These are phyloP conservation scores for Miniopterus natalensis DNA, from an alignment of 2,113 vertebrate species.

Conservation along the genomic window DNA sequence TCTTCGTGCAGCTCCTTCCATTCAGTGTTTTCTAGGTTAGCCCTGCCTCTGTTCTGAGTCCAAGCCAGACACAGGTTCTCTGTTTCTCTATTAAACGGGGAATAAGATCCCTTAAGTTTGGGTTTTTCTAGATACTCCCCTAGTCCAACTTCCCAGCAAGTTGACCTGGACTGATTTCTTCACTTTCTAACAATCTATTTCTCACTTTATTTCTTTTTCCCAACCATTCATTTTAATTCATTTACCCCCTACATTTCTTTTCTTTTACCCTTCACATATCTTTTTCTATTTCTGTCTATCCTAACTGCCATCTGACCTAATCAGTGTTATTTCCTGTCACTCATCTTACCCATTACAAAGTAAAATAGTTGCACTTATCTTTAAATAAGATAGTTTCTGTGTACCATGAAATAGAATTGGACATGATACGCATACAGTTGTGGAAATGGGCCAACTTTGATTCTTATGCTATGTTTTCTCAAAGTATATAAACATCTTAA, in stretches of 20 bases:
- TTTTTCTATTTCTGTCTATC: background rate
- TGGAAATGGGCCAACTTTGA: background rate
- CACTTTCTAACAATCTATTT: background rate
- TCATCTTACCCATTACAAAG: background rate
- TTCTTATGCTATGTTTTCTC: constrained; percentile 18
- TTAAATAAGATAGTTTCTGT: background rate
- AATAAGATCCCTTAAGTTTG: background rate
- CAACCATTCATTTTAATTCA: background rate
- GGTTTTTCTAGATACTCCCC: background rate
- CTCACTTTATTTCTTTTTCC: background rate
- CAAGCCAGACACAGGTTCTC: background rate
- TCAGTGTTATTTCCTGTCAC: background rate
- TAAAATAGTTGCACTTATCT: background rate
- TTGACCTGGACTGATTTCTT: background rate
- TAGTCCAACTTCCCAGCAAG: background rate
- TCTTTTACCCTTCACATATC: background rate
- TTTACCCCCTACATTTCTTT: background rate
- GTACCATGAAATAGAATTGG: background rate
- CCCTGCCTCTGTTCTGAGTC: background rate
- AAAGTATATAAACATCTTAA: constrained; percentile 19
- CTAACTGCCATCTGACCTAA: background rate
- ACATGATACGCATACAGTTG: background rate
- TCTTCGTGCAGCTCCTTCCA: background rate
- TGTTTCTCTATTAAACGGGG: background rate
- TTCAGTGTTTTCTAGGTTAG: background rate